Conservation (phyloP, 2,888 invertebrate genomes). For the Shargacucullia verbasci region DNA sequence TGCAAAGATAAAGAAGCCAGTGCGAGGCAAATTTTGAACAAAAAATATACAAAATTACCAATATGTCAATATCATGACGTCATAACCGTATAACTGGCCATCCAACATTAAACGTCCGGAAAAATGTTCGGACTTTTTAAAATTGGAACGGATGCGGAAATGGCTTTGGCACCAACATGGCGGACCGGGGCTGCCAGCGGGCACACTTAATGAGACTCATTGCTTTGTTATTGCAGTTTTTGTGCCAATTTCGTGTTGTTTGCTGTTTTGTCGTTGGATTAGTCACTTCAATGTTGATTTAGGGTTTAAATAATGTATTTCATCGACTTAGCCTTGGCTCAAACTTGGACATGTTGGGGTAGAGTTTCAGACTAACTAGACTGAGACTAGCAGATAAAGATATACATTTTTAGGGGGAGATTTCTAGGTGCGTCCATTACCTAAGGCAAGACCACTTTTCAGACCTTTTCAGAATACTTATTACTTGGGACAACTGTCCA, state of each 20-base stretch:
- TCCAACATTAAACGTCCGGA: slow-evolving; percentile 30
- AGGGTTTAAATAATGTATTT: not conserved
- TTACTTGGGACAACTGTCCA: no score
- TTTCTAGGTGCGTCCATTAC: no score
- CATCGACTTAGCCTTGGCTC: not conserved
- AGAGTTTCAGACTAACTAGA: not conserved
- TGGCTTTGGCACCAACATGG: slow-evolving; percentile 64
- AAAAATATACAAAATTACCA: no score
- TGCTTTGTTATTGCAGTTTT: slow-evolving; percentile 51
- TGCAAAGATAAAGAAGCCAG: no score
- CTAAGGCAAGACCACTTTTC: no score
- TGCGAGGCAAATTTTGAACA: no score
- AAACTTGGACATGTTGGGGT: not conserved
- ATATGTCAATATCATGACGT: slow-evolving; percentile 1
- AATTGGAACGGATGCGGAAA: slow-evolving; percentile 71
- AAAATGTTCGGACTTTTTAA: slow-evolving; percentile 55
- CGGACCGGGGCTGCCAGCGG: slow-evolving; percentile 53
- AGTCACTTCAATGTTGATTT: slow-evolving; percentile 33
- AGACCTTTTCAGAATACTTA: no score
- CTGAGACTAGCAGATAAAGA: no score
- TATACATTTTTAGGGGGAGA: no score
- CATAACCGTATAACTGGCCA: slow-evolving; percentile 24
- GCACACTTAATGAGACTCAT: slow-evolving; percentile 58
- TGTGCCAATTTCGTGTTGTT: slow-evolving; percentile 58
- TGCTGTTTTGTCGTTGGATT: slow-evolving; percentile 41